phyloP scores from a whole-genome alignment of 1,140 invertebrate species.

The Megathymus violae region DNA sequence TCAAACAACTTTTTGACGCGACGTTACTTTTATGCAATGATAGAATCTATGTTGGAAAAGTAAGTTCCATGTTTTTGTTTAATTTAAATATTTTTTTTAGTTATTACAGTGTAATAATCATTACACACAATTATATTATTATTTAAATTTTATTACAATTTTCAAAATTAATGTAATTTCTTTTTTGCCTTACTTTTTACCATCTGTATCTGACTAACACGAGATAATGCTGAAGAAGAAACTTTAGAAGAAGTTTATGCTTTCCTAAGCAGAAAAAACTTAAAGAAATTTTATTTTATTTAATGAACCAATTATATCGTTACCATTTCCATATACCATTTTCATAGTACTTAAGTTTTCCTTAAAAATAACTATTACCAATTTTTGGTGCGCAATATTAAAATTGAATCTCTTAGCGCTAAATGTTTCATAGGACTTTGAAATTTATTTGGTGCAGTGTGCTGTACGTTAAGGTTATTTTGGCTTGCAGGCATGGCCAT shows the following conservation, averaged over 20 bases:
- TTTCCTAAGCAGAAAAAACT: too few relatives aligned
- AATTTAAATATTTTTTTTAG: too few relatives aligned
- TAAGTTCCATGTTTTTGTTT: conserved; percentile 35
- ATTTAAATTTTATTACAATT: too few relatives aligned
- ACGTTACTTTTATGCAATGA: conserved; percentile 52
- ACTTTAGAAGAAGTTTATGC: too few relatives aligned
- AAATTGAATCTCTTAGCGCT: conserved; percentile 16
- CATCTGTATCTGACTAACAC: too few relatives aligned
- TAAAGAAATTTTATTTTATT: not conserved
- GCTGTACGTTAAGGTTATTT: conserved; percentile 35
- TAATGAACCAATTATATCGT: not conserved
- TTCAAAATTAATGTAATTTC: too few relatives aligned
- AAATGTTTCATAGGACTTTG: conserved; percentile 25
- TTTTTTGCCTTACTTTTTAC: too few relatives aligned
- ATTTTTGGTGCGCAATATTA: conserved; percentile 28
- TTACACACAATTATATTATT: too few relatives aligned
- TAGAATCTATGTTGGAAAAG: conserved; percentile 64
- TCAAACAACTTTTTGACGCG: conserved; percentile 50
- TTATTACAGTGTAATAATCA: too few relatives aligned
- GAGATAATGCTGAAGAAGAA: too few relatives aligned
- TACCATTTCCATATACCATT: not conserved
- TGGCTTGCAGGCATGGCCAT: conserved; percentile 59
- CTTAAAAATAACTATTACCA: conserved; percentile 22
- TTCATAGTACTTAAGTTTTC: conserved; percentile 16
- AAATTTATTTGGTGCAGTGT: conserved; percentile 26